A percentile compares a stretch with the other conserved stretches of the same genome.
Evolutionary conservation across 2,888 invertebrate genomes (phyloP).

Genomic region (Zelleria hepariella): DNA sequence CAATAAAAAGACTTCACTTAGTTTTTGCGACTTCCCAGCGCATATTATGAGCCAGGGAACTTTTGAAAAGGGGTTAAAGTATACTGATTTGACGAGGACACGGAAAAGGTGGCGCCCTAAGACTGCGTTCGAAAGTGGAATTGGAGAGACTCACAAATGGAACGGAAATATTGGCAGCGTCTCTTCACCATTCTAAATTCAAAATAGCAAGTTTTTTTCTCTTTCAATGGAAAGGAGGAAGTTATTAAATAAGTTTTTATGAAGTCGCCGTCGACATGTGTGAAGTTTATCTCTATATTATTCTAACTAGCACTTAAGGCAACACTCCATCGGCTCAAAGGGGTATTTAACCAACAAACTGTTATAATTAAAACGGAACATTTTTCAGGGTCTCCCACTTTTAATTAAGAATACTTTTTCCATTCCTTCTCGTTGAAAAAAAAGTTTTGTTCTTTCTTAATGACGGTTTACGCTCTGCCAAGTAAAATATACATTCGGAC

Average conservation of each 20-base stretch:
- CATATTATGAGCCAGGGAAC: constrained; percentile 46
- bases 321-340: neutral
- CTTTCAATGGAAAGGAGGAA: too few relatives aligned
- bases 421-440: constrained; percentile 24
- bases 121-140: constrained; percentile 20
- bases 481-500: neutral
- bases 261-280: neutral
- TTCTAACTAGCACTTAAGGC: neutral
- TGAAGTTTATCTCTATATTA: neutral
- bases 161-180: neutral
- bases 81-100: constrained; percentile 55
- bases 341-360: constrained; percentile 14
- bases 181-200: neutral
- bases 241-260: too few relatives aligned
- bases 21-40: constrained; percentile 28
- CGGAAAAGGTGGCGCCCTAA: constrained; percentile 58
- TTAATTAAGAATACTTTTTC: constrained; percentile 57
- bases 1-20: constrained; percentile 43
- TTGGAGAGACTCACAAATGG: constrained; percentile 5
- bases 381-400: constrained; percentile 39
- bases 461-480: constrained; percentile 42
- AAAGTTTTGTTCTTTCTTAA: constrained; percentile 49
- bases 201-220: neutral
- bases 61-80: constrained; percentile 59
- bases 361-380: constrained; percentile 51